Base-by-base conservation (phyloP, 2,888 invertebrate genomes). In the Microctonus hyperodae region DNA sequence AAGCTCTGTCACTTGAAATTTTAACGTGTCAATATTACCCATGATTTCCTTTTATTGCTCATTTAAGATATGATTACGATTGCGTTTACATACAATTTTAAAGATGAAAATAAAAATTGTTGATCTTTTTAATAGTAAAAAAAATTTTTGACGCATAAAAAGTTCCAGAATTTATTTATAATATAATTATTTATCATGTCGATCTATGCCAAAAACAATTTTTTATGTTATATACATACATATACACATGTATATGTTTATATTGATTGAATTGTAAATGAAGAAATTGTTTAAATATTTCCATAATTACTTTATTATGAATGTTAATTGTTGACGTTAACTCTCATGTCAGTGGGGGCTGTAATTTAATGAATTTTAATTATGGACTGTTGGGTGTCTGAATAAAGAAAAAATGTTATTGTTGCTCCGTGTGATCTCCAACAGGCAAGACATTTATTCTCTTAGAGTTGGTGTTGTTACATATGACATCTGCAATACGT, bases 401-500 rank as follows among this genome's bases (percentile, higher is more conserved):
- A 20, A 56, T 58, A 53, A 33, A 58, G 53, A 58, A 64, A 65
- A 37, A 51, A 50, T 35, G 33, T 23, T 58, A 35, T 58, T 25
- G 9, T 20, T 28, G 28, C 20, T 33, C 28, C 55, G 20, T 28
- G 31, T 37, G 48, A 56, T 44, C 13, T 11, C 25, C 28, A 28
- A 7, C 28, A 20, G 57, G 23, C 13, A 57, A 37, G 20, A 16
- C 57, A 57, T 37, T 22, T 13, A 16, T 23, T n/a, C 23, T 23
- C 20, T 23, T 20, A 55, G n/a, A 53, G 55, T 22, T 10, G 53
- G 28, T 56, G 65, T 62, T 58, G 72, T 70, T n/a, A n/a, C 69
- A 69, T 70, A 69, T 72, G 72, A 72, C 76, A 78, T 76, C 73
- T 77, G 76, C 71, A 65, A 74, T 70, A 70, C 76, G 77, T 76